These are phyloP conservation scores for Mellivora capensis DNA, from an alignment of 2,113 vertebrate genomes.

Conservation along the genomic window DNA sequence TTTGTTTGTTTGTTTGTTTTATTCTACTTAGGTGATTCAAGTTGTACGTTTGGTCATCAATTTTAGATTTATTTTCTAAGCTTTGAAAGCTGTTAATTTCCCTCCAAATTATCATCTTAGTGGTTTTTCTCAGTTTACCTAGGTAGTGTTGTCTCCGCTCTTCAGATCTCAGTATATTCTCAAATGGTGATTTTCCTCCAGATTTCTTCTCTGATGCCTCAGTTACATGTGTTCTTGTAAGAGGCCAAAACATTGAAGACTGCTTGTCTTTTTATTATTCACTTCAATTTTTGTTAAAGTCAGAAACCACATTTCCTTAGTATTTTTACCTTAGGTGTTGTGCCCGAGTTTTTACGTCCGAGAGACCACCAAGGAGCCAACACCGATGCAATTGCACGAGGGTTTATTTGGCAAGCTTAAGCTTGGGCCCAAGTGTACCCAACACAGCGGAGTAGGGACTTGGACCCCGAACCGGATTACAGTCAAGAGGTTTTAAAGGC, in stretches of 20 bases:
- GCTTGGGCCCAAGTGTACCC: no score
- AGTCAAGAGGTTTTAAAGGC: no score
- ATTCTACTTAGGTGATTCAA: not conserved
- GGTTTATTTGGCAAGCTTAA: no score
- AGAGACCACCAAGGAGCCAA: no score
- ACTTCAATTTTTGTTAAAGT: not conserved
- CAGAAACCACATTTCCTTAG: not conserved
- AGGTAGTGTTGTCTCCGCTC: not conserved
- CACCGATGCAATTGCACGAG: no score
- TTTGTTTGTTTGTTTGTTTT: not conserved
- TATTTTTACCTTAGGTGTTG: not conserved
- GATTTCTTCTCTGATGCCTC: not conserved
- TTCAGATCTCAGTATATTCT: not conserved
- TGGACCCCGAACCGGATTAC: no score
- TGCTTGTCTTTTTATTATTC: not conserved
- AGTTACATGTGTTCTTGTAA: not conserved
- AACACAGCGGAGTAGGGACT: no score
- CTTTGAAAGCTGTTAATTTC: not conserved
- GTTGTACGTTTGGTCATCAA: not conserved
- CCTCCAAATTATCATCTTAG: not conserved
- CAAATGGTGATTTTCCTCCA: not conserved
- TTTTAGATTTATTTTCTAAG: not conserved
- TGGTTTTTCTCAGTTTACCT: not conserved
- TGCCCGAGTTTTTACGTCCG: no score
- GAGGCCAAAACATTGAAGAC: not conserved